Base-by-base conservation (phyloP, 2,888 invertebrate species). In the Conops quadrifasciatus region DNA sequence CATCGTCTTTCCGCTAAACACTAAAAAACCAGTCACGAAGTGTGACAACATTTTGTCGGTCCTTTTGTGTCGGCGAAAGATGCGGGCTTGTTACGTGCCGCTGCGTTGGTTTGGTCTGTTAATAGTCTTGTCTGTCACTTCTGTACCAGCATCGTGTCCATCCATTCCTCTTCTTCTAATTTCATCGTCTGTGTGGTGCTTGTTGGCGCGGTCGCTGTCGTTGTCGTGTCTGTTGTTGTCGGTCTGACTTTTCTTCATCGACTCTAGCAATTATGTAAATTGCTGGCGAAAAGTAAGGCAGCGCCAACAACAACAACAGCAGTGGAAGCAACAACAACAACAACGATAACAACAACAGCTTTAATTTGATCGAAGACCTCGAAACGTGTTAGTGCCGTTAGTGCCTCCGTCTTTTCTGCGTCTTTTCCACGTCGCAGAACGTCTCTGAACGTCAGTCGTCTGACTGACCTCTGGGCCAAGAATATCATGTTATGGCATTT, bases 401-500 rank as follows among this genome's bases (percentile, higher is more conserved):
- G 7, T 3, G n/a, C 11, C 19, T 7, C n/a, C 28, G 58, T 58
- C 58, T 24, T 15, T n/a, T 45, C 16, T 62, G 62, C 21, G 5
- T 36, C 36, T 36, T 36, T 9, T 36, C 5, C 5, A 36, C 9
- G 36, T 7, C 36, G 4, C 36, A 36, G 36, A 7, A 7, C 9
- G 36, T 7, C 36, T 36, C 36, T 7, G 36, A 7, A 4, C 4
- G 36, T 36, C 9, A 7, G 36, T 19, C 21, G 36, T 62, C n/a
- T 16, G 24, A 43, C 13, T 72, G 78, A 77, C 79, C 69, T 80
- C 77, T 78, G 80, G 80, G 78, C 80, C 79, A 80, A 79, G 69
- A 74, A 80, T 79, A 78, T 78, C 78, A 79, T 79, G 78, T 78
- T 78, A 77, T 75, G 78, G 79, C 79, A 80, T 77, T 79, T 80